phyloP scores from a whole-genome alignment of 2,797 vertebrate genomes.

The Parauchenoglanis ngamensis region DNA sequence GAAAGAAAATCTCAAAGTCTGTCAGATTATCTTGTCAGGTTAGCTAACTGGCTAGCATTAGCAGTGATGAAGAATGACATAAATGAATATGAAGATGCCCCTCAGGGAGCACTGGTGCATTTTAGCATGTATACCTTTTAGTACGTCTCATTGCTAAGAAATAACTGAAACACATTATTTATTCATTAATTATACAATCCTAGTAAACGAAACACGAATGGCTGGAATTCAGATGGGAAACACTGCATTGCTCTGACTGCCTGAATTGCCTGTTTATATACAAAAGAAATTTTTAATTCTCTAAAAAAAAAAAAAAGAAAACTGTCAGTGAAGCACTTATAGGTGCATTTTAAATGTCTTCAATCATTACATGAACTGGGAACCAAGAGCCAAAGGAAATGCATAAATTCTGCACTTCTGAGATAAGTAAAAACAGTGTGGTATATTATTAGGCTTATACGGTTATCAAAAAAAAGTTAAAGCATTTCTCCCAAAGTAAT shows the following conservation, averaged over 20 bases:
- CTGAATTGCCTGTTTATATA: no score
- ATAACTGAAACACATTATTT: not conserved
- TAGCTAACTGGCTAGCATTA: not conserved
- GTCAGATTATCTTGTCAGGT: not conserved
- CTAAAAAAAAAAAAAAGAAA: not conserved
- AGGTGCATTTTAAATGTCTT: not conserved
- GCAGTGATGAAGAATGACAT: no score
- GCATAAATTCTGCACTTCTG: not conserved
- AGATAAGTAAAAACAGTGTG: not conserved
- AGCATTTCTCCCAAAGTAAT: not conserved
- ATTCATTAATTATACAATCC: not conserved
- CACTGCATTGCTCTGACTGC: not conserved
- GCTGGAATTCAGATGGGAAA: constrained; percentile 11
- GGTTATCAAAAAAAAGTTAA: not conserved
- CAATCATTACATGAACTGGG: not conserved
- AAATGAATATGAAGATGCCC: not conserved
- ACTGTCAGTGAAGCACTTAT: not conserved
- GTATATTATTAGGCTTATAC: not conserved
- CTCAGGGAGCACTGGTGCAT: not conserved
- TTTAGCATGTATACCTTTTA: not conserved
- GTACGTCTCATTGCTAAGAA: not conserved
- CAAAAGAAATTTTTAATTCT: no score
- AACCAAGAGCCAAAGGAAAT: not conserved
- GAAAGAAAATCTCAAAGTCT: not conserved
- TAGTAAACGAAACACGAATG: not conserved